Evolutionary conservation across 2,797 vertebrate species (phyloP).

Genomic region (Xenopus petersii): DNA sequence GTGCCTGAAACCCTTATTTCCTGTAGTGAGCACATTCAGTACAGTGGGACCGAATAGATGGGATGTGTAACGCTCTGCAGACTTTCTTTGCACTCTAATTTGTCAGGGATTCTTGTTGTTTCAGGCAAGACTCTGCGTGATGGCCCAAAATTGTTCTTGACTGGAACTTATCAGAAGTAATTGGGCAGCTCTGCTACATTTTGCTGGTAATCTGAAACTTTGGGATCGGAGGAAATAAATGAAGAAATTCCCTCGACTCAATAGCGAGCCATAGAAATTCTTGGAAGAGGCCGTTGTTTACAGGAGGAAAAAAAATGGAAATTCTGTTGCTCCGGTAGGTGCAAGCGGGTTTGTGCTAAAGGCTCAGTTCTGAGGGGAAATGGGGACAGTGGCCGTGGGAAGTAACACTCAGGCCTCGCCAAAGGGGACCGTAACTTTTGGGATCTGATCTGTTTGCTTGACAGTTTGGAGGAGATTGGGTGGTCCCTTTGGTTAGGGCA

Average conservation of each 20-base stretch:
- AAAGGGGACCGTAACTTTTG: no score
- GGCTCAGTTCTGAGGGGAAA: no score
- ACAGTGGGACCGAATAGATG: conserved; percentile 60
- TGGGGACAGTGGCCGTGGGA: no score
- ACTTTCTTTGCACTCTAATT: conserved; percentile 62
- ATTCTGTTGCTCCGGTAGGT: conserved; percentile 43
- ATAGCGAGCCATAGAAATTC: conserved; percentile 65
- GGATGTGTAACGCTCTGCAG: conserved; percentile 60
- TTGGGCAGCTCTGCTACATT: conserved; percentile 71
- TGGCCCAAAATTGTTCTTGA: conserved; percentile 66
- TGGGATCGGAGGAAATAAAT: conserved; percentile 64
- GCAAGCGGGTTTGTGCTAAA: no score
- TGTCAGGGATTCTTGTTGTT: conserved; percentile 63
- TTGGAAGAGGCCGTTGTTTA: conserved; percentile 54
- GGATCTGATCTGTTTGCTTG: no score
- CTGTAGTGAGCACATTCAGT: conserved; percentile 45
- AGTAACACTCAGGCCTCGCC: no score
- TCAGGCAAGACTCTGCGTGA: conserved; percentile 64
- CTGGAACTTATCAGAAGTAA: conserved; percentile 71
- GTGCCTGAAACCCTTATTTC: no score
- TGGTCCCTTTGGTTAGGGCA: no score
- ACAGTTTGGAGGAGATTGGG: no score
- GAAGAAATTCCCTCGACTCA: conserved; percentile 65
- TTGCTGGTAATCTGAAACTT: conserved; percentile 74
- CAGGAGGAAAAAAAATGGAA: conserved; percentile 50